Percentiles rank a stretch among this genome's conserved stretches.
Evolutionary conservation across 2,113 vertebrate species (phyloP).

Genomic region (Nyctibius bracteatus): DNA sequence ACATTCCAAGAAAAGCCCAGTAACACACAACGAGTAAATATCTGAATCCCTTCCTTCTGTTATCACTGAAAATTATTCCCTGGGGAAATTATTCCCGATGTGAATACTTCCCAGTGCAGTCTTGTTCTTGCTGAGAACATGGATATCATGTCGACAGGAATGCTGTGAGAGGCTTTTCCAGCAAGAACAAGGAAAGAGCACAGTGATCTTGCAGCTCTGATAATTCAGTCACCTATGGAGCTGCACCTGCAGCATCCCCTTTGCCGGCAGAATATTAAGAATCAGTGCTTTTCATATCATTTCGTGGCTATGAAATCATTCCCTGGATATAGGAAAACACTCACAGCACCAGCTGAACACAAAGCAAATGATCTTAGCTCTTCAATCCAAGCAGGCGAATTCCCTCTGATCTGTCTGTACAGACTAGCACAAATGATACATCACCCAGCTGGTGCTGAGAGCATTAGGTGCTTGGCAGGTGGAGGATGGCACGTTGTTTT

Average conservation of each 20-base stretch:
- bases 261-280: not conserved
- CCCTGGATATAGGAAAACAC: not conserved
- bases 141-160: not conserved
- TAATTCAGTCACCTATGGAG: slow-evolving; percentile 9
- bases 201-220: not conserved
- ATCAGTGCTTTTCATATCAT: not conserved
- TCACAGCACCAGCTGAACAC: not conserved
- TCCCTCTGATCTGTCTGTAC: not conserved
- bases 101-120: not conserved
- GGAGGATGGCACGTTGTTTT: not conserved
- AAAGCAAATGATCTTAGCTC: not conserved
- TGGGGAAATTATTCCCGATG: not conserved
- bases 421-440: not conserved
- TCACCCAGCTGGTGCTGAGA: not conserved
- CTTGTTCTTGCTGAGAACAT: not conserved
- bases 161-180: not conserved
- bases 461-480: not conserved
- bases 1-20: not conserved
- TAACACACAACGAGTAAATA: not conserved
- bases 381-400: not conserved
- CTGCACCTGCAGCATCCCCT: not conserved
- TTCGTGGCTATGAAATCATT: not conserved
- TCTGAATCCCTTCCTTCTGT: not conserved
- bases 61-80: slow-evolving; percentile 36
- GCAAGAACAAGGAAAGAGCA: not conserved